Conservation (phyloP, 2,888 invertebrate genomes). For the Drosophila percnosoma region DNA sequence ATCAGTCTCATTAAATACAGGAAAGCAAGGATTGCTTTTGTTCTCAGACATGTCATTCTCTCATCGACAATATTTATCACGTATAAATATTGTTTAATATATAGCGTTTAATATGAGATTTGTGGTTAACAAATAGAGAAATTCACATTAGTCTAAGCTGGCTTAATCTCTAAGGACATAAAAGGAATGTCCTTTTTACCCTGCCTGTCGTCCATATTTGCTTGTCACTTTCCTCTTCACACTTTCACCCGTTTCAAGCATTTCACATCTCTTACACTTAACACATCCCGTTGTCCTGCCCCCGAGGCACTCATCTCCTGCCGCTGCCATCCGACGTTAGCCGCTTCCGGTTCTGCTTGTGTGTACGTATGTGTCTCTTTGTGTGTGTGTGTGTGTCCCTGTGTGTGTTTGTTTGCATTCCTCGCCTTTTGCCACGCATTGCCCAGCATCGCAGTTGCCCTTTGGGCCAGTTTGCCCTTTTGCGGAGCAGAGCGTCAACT, state of each 20-base stretch:
- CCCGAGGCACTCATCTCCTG: conserved; percentile 37
- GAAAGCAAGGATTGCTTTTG: neutral
- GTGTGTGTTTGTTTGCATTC: conserved; percentile 63
- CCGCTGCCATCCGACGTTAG: conserved; percentile 58
- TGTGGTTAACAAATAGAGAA: neutral
- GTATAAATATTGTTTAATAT: neutral
- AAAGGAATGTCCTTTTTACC: conserved; percentile 2
- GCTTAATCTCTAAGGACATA: neutral
- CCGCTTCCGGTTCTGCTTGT: conserved; percentile 58
- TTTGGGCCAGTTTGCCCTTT: conserved; percentile 59
- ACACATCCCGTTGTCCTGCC: conserved; percentile 66
- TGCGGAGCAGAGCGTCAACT: conserved; percentile 45
- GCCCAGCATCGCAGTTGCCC: conserved; percentile 28
- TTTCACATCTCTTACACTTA: conserved; percentile 59
- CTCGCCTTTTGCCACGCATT: conserved; percentile 54
- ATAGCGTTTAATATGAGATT: neutral
- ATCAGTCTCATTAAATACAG: neutral
- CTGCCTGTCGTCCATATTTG: conserved; percentile 37
- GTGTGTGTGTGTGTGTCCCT: neutral
- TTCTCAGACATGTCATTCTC: neutral
- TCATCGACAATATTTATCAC: neutral
- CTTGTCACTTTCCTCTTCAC: conserved; percentile 43
- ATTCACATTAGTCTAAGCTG: neutral
- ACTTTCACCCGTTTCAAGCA: conserved; percentile 41
- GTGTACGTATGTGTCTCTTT: neutral